Evolutionary conservation across 2,797 vertebrate species (phyloP), one percentile per base, ranked within the genome.

Genomic region (Gila robusta): DNA sequence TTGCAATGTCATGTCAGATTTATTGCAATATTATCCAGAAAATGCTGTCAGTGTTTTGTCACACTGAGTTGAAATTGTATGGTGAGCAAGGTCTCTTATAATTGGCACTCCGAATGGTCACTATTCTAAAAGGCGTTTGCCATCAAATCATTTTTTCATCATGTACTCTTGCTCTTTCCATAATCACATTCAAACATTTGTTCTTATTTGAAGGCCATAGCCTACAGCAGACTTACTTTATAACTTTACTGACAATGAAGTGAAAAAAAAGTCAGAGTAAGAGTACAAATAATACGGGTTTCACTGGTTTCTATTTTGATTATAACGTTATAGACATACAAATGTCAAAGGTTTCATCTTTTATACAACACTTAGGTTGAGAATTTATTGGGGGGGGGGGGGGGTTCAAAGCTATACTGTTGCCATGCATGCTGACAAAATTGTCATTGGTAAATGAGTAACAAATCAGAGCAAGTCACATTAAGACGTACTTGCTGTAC

Each of bases 121-220:
- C 70, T 66, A 80, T 47, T 71, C 69, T 6, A n/a, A 41, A 71
- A 37, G 5, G 37, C 59, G 14, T 28, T 64, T 28, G n/a, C n/a
- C 26, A 59, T 78, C 23, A 17, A 37, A 79, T 41, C 1, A 1
- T 49, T 21, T 1, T 41, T 79, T 41, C 37, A 44, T 44, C 59
- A 67, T 35, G 62, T n/a, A 23, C 62, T 49, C 19, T 52, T 19
- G 19, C 19, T 67, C n/a, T 44, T 78, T 56, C 17, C 23, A 54
- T 9, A 23, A 14, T 81, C 23, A 37, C 32, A 35, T 78, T 78
- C 14, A 69, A 32, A n/a, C 66, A 7, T 72, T 81, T 21, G 37
- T 72, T 41, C 59, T 56, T 52, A 59, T 79, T 49, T 82, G 54
- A 87, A 87, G 82, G n/a, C 66, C 66, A 67, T 52, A 41, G 37